Evolutionary conservation across 1,140 invertebrate species (phyloP), one percentile per base, ranked within the genome.

Genomic region (Tetranychus cinnabarinus): DNA sequence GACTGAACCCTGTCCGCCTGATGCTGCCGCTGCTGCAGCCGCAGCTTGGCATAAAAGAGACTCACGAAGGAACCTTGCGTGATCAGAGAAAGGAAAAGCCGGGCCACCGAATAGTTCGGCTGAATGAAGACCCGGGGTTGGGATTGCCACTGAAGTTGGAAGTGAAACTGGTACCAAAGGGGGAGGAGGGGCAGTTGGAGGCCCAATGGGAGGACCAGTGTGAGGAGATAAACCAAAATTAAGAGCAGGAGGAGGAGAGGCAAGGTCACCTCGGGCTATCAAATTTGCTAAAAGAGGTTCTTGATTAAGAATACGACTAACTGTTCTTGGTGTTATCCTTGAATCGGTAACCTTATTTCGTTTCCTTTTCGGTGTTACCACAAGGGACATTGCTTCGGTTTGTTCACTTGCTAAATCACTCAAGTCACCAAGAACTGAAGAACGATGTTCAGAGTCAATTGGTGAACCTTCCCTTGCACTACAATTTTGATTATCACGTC

Each of bases 311-410:
- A 89, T 84, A 63, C 86, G 78, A 69, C 83, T 86, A 10, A 89
- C 85, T 46, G 86, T 88, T 61, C 87, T 78, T 4, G 90, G 89
- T 10, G 89, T 93, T 61, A 96, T 86, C 63, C 91, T 79, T 48
- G 90, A 93, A 71, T 96, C 90, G 15, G 90, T 96, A 61, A 96
- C 77, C 81, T 96, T 96, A 71, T 95, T 90, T 76, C 93, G 95
- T 76, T 90, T 91, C 50, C 64, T 61, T 74, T 93, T 93, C 0
- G 88, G 86, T 35, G 85, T 84, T 63, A 95, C 88, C 35, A 95
- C 88, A 64, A 95, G 78, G 67, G 88, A 88, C 12, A 95, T 79
- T 1, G 90, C 72, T 72, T 95, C 90, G 69, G 89, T 91, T 72
- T 95, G 89, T 72, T 42, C 39, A 42, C 39, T 42, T 42, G 39